phyloP scores from a whole-genome alignment of 2,888 invertebrate genomes.

The Aphrophora alni region DNA sequence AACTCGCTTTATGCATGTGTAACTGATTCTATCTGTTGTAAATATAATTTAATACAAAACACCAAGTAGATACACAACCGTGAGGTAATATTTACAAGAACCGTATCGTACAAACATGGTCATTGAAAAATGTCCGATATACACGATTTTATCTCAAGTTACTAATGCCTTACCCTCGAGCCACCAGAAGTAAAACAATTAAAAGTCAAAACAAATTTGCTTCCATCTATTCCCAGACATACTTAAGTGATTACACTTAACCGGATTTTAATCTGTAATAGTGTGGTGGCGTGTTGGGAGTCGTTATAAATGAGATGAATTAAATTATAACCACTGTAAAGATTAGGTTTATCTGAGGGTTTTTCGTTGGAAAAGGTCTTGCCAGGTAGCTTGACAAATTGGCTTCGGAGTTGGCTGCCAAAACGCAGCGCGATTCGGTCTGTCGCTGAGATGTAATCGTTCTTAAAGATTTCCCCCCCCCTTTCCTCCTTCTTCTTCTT shows the following conservation, averaged over 20 bases:
- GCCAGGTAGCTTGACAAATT: constrained; percentile 3
- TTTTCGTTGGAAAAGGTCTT: not conserved
- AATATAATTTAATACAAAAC: too few species aligned
- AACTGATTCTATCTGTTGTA: too few species aligned
- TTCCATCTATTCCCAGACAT: not conserved
- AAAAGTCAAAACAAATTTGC: not conserved
- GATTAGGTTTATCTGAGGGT: not conserved
- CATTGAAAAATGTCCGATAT: not conserved
- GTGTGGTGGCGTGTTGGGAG: not conserved
- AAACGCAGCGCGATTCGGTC: not conserved
- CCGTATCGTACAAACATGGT: not conserved
- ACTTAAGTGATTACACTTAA: not conserved
- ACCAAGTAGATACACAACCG: too few species aligned
- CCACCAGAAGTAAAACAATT: not conserved
- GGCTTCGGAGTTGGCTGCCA: not conserved
- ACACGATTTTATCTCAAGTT: not conserved
- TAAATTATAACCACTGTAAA: not conserved
- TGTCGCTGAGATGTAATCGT: constrained; percentile 2
- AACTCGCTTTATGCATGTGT: too few species aligned
- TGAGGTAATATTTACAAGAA: not conserved
- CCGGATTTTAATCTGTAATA: not conserved
- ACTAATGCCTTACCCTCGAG: not conserved
- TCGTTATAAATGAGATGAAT: not conserved
- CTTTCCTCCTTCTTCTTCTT: not conserved
- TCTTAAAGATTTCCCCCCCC: not conserved